phyloP scores from a whole-genome alignment of 2,888 invertebrate genomes.

The Callosobruchus maculatus region DNA sequence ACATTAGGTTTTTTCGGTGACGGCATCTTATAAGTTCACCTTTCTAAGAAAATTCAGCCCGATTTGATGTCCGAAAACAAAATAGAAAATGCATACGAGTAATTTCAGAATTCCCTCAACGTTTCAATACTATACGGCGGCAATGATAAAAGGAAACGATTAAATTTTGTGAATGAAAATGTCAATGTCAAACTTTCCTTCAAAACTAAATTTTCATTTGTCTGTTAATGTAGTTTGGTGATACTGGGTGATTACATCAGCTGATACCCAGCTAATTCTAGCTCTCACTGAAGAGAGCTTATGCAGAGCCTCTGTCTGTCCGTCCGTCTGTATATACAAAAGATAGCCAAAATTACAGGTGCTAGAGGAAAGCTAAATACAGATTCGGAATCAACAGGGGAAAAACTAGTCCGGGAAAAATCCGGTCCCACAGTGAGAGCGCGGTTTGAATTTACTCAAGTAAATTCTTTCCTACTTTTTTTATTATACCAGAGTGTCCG shows the following conservation, averaged over 20 bases:
- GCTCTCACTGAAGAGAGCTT: too few relatives aligned
- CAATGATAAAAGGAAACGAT: not conserved
- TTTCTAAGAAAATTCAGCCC: not conserved
- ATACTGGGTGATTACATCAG: not conserved
- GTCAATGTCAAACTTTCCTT: not conserved
- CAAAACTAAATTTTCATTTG: not conserved
- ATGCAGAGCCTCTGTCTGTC: too few relatives aligned
- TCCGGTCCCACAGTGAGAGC: too few relatives aligned
- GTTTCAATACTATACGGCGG: not conserved
- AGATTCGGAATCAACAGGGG: too few relatives aligned
- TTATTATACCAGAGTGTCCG: too few relatives aligned
- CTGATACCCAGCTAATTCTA: not conserved
- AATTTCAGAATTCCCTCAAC: not conserved
- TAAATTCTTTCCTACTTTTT: too few relatives aligned
- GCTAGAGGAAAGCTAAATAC: too few relatives aligned
- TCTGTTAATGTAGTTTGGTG: not conserved
- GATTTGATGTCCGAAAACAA: not conserved
- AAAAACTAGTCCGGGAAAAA: too few relatives aligned
- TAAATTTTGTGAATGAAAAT: not conserved
- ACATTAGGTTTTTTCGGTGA: not conserved
- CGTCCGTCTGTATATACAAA: too few relatives aligned
- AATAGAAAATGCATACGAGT: not conserved
- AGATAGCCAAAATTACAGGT: too few relatives aligned
- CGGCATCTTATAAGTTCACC: not conserved
- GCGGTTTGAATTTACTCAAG: too few relatives aligned